Percentiles rank a stretch among this genome's conserved stretches.
Evolutionary conservation across 2,113 vertebrate species (phyloP).

Genomic region (Benitochromis conjunctus): DNA sequence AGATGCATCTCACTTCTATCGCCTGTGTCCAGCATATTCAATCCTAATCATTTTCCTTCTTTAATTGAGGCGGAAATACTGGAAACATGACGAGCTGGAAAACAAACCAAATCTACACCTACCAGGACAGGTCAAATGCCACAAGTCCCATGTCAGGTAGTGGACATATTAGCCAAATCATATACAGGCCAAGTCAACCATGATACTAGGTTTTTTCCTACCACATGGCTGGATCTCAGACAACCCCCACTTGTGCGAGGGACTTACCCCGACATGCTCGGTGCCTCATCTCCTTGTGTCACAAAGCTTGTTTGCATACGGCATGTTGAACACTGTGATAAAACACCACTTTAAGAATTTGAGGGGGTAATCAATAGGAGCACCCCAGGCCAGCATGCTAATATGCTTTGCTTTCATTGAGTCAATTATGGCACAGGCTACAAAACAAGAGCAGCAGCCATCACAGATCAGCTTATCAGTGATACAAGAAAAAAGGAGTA

Average conservation of each 20-base stretch:
- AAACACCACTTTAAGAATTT: not conserved
- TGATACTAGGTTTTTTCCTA: not conserved
- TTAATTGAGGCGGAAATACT: not conserved
- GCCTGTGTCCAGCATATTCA: not conserved
- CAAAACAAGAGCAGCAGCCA: not conserved
- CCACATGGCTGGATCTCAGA: not conserved
- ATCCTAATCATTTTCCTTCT: not conserved
- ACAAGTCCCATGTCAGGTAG: not conserved
- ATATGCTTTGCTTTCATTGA: not conserved
- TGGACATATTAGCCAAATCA: not conserved
- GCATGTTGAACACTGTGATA: not conserved
- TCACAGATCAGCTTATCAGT: not conserved
- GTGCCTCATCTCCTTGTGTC: conserved; percentile 13
- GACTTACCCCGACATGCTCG: not conserved
- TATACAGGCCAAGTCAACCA: not conserved
- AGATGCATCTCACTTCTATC: not conserved
- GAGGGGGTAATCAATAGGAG: not conserved
- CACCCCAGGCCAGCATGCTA: not conserved
- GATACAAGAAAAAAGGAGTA: not conserved
- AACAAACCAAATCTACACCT: not conserved
- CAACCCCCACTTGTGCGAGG: not conserved
- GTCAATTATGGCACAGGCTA: not conserved
- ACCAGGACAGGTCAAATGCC: not conserved
- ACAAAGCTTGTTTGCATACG: conserved; percentile 22
- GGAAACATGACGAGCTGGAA: not conserved